A percentile compares a stretch with the other conserved stretches of the same genome.
phyloP scores from a whole-genome alignment of 2,888 invertebrate species.

The Chromoteleia sp. region DNA sequence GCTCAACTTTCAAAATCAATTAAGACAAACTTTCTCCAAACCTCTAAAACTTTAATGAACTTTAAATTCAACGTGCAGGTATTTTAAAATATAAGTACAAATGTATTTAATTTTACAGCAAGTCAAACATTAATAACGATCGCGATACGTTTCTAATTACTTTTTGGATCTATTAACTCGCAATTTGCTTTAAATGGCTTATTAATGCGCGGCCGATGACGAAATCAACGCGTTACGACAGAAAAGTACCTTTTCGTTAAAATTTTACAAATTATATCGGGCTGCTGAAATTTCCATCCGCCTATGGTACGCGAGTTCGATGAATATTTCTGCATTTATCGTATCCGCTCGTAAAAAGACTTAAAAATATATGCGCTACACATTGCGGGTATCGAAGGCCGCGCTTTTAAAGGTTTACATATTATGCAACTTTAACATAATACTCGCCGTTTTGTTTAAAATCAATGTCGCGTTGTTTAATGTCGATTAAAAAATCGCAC shows the following conservation, averaged over 20 bases:
- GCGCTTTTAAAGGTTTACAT: constrained; percentile 40
- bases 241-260: not conserved
- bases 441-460: constrained; percentile 14
- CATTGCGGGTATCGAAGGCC: constrained; percentile 27
- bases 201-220: not conserved
- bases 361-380: constrained; percentile 32
- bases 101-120: too few relatives aligned
- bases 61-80: too few relatives aligned
- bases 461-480: constrained; percentile 3
- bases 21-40: too few relatives aligned
- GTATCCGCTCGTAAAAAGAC: constrained; percentile 20
- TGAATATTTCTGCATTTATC: constrained; percentile 21
- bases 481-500: not conserved
- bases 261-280: not conserved
- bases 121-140: too few relatives aligned
- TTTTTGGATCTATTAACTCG: not conserved
- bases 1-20: too few relatives aligned
- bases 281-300: constrained; percentile 1
- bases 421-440: constrained; percentile 40
- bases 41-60: too few relatives aligned
- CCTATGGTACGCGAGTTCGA: constrained; percentile 2
- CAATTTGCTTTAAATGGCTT: not conserved
- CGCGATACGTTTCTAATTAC: too few relatives aligned
- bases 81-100: too few relatives aligned
- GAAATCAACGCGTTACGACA: not conserved